phyloP scores from a whole-genome alignment of 2,113 vertebrate genomes.

The Labeo rohita region DNA sequence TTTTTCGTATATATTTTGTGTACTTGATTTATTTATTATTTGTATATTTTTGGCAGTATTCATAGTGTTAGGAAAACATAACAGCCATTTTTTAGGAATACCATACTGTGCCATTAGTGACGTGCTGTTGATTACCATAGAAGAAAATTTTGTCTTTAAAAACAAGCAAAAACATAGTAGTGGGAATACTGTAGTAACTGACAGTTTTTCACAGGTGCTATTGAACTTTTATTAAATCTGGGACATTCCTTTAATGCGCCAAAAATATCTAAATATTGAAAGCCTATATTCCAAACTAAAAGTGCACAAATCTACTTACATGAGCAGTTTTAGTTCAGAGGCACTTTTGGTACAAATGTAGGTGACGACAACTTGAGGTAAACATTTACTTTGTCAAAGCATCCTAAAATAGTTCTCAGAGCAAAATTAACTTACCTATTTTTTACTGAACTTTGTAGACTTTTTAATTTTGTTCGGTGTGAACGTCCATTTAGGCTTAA shows the following conservation, averaged over 20 bases:
- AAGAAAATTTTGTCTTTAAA: background rate
- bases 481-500: background rate
- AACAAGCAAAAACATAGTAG: background rate
- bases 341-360: conserved; percentile 30
- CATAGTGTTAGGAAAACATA: conserved; percentile 5
- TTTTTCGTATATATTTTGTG: conserved; percentile 2
- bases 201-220: no score
- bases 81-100: background rate
- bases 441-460: background rate
- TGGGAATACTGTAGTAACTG: no score
- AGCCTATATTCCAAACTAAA: no score
- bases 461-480: background rate
- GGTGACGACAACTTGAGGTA: conserved; percentile 36
- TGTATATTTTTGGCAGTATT: conserved; percentile 55
- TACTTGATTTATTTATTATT: conserved; percentile 54
- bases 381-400: background rate
- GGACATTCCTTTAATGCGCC: no score
- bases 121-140: background rate
- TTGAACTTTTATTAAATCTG: no score
- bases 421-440: background rate
- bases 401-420: background rate
- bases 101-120: background rate
- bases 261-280: no score
- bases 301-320: no score
- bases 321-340: no score